These are phyloP conservation scores for Melanargia galathea DNA, from an alignment of 2,888 invertebrate genomes.

Conservation along the genomic window DNA sequence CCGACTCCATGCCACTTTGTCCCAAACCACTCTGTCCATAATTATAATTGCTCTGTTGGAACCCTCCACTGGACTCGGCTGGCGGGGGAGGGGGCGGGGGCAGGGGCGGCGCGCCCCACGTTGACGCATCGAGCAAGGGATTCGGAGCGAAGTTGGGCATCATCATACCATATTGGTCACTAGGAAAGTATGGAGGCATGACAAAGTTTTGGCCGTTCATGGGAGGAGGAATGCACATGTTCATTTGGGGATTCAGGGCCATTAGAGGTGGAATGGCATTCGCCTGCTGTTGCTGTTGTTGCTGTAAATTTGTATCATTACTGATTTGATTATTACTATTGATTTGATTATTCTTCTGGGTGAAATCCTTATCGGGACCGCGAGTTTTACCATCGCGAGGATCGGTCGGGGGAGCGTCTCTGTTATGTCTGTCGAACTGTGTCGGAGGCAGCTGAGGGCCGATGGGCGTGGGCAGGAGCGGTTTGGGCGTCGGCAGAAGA, in stretches of 20 bases:
- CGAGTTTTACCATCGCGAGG: slow-evolving; percentile 45
- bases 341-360: slow-evolving; percentile 31
- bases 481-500: slow-evolving; percentile 55
- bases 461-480: slow-evolving; percentile 56
- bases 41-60: slow-evolving; percentile 46
- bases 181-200: slow-evolving; percentile 69
- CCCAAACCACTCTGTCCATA: slow-evolving; percentile 67
- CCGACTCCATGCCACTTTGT: slow-evolving; percentile 72
- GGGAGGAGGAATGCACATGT: slow-evolving; percentile 66
- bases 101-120: slow-evolving; percentile 65
- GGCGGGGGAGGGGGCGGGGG: slow-evolving; percentile 71
- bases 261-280: slow-evolving; percentile 69
- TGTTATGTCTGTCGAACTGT: slow-evolving; percentile 49
- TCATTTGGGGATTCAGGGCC: slow-evolving; percentile 71
- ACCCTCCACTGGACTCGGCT: slow-evolving; percentile 54
- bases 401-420: slow-evolving; percentile 48
- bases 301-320: slow-evolving; percentile 39
- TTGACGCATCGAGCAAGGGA: slow-evolving; percentile 53
- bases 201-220: slow-evolving; percentile 64
- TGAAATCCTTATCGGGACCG: slow-evolving; percentile 34
- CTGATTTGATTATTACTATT: slow-evolving; percentile 38
- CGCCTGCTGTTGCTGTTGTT: slow-evolving; percentile 43
- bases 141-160: slow-evolving; percentile 52
- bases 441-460: slow-evolving; percentile 62
- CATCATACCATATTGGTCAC: slow-evolving; percentile 74